Evolutionary conservation across 2,113 vertebrate species (phyloP).

Genomic region (Ginglymostoma cirratum): DNA sequence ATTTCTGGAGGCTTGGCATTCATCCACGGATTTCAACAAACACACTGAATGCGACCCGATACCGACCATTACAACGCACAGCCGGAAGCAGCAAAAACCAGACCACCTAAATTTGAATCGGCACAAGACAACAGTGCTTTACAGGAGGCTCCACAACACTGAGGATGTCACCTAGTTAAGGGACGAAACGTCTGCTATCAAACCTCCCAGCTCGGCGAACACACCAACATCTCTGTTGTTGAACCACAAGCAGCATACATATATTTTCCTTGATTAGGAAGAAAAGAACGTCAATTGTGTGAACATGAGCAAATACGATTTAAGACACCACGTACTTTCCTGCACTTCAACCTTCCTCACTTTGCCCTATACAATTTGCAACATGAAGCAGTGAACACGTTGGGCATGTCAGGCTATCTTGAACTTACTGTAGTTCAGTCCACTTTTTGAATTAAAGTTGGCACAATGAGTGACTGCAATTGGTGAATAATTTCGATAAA

Average conservation of each 20-base stretch:
- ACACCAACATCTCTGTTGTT: background rate
- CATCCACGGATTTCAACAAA: too few species aligned
- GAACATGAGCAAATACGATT: background rate
- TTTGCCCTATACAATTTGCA: background rate
- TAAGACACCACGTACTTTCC: background rate
- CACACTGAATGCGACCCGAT: too few species aligned
- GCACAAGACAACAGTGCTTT: too few species aligned
- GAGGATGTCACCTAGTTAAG: too few species aligned
- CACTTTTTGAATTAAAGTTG: background rate
- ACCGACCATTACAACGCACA: too few species aligned
- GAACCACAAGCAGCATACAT: background rate
- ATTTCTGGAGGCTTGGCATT: too few species aligned
- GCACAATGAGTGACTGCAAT: background rate
- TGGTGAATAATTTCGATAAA: background rate
- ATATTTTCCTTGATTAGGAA: background rate
- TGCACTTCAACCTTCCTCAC: background rate
- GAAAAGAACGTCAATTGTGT: background rate
- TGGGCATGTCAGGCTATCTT: background rate
- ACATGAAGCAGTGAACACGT: background rate
- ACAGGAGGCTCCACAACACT: too few species aligned
- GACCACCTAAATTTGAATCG: too few species aligned
- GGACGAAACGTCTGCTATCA: too few species aligned
- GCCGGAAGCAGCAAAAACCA: too few species aligned
- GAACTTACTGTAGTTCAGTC: background rate
- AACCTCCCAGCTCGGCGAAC: too few species aligned